Base-by-base conservation (phyloP, 2,888 invertebrate genomes). In the Leptinotarsa peninsularis region DNA sequence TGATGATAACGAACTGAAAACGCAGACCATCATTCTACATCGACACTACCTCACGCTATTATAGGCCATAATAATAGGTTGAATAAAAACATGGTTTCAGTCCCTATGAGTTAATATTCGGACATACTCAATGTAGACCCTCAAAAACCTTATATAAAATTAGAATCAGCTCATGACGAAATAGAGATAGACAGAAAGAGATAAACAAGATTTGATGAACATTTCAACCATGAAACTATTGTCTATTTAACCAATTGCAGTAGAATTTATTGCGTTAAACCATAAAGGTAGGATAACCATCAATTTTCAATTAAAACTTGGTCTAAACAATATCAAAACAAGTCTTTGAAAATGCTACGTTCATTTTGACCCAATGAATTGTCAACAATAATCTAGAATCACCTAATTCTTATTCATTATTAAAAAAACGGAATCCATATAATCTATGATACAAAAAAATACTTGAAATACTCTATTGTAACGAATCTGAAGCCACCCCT, bases 321-420 rank as follows among this genome's bases (percentile, higher is more conserved):
- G 72, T 79, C 84, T 84, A 84, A 83, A 84, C 84, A 85, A 84
- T 84, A 85, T 84, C 82, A 84, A 85, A 84, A 85, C 84, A 83
- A 85, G 83, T 82, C 81, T 82, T 83, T 81, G 84, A 85, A 84
- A 23, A 23, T 83, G 84, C 84, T 84, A 84, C 82, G 81, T 82
- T 83, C 82, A 82, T 82, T 83, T 23, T 79, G 83, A 76, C 79
- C 79, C 78, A 82, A 82, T 80, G 73, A 78, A 78, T 76, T 80
- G 82, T 84, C 83, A 84, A 85, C 84, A 84, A 84, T 81, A 76
- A 72, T 79, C 77, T 80, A 82, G 83, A 82, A 82, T 80, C 83
- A 82, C 84, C 83, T 80, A 81, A 82, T 82, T 83, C 82, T 78
- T 79, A 68, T 73, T 77, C 71, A 69, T 68, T 66, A 73, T 71